A percentile compares a stretch with the other conserved stretches of the same genome.
These are phyloP conservation scores for Pardosa pseudoannulata DNA, from an alignment of 2,888 invertebrate genomes.

Conservation along the genomic window DNA sequence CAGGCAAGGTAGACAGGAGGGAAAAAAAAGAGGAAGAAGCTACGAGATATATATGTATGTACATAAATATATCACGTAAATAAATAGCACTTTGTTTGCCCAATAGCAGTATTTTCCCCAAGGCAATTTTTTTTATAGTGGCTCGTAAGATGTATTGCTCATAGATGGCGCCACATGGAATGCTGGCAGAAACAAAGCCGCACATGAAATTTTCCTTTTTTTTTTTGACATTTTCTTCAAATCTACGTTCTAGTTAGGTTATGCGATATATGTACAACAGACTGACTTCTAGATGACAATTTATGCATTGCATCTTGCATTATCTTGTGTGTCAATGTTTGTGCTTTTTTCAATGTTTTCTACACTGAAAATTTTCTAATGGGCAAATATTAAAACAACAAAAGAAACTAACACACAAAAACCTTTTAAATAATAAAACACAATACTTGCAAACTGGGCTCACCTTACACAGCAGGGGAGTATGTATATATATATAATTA, in stretches of 20 bases:
- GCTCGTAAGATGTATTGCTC: conserved; percentile 65
- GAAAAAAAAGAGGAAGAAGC: conserved; percentile 22
- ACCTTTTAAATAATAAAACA: not conserved
- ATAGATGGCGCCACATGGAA: conserved; percentile 68
- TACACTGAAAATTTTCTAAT: conserved; percentile 5
- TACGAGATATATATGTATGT: conserved; percentile 49
- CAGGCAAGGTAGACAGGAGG: not conserved
- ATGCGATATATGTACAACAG: conserved; percentile 48
- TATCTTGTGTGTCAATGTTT: not conserved
- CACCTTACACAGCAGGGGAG: conserved; percentile 43
- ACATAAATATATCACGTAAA: conserved; percentile 69
- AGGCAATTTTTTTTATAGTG: conserved; percentile 40
- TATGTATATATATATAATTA: conserved; percentile 60
- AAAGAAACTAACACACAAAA: conserved; percentile 5
- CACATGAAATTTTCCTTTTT: conserved; percentile 30
- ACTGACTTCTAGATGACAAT: conserved; percentile 37
- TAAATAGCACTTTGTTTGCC: conserved; percentile 64
- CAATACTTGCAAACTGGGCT: conserved; percentile 16
- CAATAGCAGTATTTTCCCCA: conserved; percentile 44
- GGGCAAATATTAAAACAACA: conserved; percentile 11
- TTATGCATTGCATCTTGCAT: conserved; percentile 24
- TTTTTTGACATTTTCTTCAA: conserved; percentile 11
- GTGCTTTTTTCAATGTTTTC: conserved; percentile 13
- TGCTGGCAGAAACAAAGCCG: conserved; percentile 57
- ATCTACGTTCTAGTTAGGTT: conserved; percentile 30